These are phyloP conservation scores for Tubulanus polymorphus DNA, from an alignment of 2,888 invertebrate genomes.

Conservation along the genomic window DNA sequence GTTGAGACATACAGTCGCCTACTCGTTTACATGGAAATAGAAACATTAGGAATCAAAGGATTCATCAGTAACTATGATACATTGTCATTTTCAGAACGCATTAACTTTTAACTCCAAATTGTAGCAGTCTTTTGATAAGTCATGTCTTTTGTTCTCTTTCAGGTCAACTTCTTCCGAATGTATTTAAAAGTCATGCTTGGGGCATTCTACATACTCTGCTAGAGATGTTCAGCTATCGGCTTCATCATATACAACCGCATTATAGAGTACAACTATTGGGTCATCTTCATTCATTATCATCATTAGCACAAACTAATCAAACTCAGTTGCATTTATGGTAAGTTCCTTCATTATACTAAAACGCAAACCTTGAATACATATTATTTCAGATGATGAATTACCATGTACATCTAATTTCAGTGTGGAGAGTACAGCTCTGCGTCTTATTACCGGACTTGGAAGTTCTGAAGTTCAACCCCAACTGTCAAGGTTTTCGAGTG, in stretches of 20 bases:
- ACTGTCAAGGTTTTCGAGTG: slow-evolving; percentile 83
- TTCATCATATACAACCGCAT: slow-evolving; percentile 95
- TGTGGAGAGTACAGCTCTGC: slow-evolving; percentile 82
- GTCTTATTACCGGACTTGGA: slow-evolving; percentile 83
- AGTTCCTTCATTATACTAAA: slow-evolving; percentile 24
- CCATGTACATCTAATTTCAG: slow-evolving; percentile 54
- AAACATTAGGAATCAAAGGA: slow-evolving; percentile 92
- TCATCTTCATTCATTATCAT: slow-evolving; percentile 84
- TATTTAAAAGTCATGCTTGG: slow-evolving; percentile 90
- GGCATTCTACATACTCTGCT: slow-evolving; percentile 89
- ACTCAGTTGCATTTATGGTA: slow-evolving; percentile 89
- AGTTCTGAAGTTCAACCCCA: slow-evolving; percentile 92
- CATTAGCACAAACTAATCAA: slow-evolving; percentile 90
- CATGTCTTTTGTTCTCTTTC: not conserved
- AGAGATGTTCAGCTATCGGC: slow-evolving; percentile 94
- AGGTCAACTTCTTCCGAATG: slow-evolving; percentile 84
- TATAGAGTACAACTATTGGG: slow-evolving; percentile 88
- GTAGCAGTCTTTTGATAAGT: not conserved
- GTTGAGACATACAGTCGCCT: slow-evolving; percentile 92
- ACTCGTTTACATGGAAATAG: slow-evolving; percentile 92
- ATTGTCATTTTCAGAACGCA: not conserved
- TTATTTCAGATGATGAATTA: too few species aligned
- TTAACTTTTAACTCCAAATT: not conserved
- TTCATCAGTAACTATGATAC: slow-evolving; percentile 70
- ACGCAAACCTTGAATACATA: not conserved